Percentiles rank a stretch among this genome's conserved stretches.
phyloP scores from a whole-genome alignment of 23 tunicate species.

The Corella eumyota region DNA sequence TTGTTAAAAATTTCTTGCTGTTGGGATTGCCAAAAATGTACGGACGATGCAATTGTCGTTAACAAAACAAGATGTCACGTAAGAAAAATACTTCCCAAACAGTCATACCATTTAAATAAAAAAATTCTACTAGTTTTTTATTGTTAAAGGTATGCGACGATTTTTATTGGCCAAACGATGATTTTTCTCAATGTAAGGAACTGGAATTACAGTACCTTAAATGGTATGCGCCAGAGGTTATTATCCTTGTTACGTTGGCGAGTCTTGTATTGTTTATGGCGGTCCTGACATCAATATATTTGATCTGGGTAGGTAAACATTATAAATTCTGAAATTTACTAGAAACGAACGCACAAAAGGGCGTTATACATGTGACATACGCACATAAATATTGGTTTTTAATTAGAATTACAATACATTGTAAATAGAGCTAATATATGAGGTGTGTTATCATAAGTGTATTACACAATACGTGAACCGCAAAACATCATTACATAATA shows the following conservation, averaged over 20 bases:
- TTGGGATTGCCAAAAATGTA: conserved; percentile 24
- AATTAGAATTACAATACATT: too few species aligned
- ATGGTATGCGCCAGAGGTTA: conserved; percentile 14
- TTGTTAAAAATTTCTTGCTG: conserved; percentile 19
- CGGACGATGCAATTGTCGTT: conserved; percentile 8
- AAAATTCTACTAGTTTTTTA: too few species aligned
- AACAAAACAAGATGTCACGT: conserved; percentile 28
- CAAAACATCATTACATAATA: too few species aligned
- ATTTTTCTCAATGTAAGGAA: conserved; percentile 5
- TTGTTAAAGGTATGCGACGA: conserved; percentile 9
- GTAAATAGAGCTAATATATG: too few species aligned
- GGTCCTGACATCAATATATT: background rate
- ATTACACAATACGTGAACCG: too few species aligned
- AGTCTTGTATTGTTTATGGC: background rate
- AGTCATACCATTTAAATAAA: too few species aligned
- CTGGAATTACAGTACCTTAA: background rate
- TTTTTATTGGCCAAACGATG: conserved; percentile 21
- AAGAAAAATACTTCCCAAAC: too few species aligned
- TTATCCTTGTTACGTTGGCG: conserved; percentile 2
- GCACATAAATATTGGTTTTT: too few species aligned
- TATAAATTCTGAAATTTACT: background rate
- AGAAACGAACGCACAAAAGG: too few species aligned
- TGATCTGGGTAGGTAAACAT: conserved; percentile 2
- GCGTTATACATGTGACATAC: too few species aligned
- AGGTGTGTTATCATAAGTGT: too few species aligned